Conservation (phyloP, 2,113 vertebrate genomes). For the Bubo scandiacus region DNA sequence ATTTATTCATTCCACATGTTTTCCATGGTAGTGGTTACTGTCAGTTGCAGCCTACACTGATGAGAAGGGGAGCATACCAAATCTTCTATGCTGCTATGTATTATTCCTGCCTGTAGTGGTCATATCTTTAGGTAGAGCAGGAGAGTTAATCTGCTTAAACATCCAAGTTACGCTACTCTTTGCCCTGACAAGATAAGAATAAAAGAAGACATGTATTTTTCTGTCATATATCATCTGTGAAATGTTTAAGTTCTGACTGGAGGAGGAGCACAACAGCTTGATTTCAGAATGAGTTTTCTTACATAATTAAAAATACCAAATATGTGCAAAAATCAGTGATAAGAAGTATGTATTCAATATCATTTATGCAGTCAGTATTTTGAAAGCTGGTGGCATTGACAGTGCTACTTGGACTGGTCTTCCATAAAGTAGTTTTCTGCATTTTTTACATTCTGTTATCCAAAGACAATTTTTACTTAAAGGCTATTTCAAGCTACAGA, state of each 20-base stretch:
- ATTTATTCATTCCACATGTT: neutral
- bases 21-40: neutral
- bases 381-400: neutral
- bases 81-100: neutral
- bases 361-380: neutral
- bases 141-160: neutral
- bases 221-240: neutral
- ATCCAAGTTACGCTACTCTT: neutral
- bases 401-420: neutral
- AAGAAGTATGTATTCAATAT: neutral
- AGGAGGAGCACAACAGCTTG: neutral
- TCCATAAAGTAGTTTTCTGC: neutral
- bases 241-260: neutral
- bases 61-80: neutral
- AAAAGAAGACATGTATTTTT: neutral
- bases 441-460: neutral
- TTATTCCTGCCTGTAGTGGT: neutral
- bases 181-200: neutral
- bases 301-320: neutral
- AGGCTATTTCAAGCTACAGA: neutral
- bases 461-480: neutral
- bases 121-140: neutral
- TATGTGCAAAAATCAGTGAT: neutral
- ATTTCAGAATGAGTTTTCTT: conserved; percentile 2
- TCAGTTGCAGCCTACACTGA: neutral